Evolutionary conservation across 2,888 invertebrate species (phyloP).

Genomic region (Shargacucullia verbasci): DNA sequence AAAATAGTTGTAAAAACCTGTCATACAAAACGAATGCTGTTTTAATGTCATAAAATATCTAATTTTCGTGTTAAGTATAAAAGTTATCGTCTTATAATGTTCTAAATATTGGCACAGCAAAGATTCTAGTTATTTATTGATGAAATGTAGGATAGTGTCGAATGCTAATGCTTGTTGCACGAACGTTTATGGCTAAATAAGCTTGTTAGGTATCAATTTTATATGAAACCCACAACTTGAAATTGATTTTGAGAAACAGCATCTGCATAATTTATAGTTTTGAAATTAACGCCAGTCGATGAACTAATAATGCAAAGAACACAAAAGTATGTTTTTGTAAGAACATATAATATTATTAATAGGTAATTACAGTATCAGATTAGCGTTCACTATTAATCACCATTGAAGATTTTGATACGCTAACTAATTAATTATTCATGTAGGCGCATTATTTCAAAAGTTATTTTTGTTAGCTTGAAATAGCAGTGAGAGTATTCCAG

Average conservation of each 20-base stretch:
- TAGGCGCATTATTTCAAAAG: no score
- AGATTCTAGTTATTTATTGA: constrained; percentile 12
- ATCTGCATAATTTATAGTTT: background rate
- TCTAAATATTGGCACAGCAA: constrained; percentile 16
- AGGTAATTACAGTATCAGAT: no score
- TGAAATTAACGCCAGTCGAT: background rate
- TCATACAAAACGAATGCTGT: constrained; percentile 23
- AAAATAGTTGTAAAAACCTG: constrained; percentile 35
- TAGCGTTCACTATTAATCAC: no score
- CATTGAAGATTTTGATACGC: no score
- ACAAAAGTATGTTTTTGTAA: no score
- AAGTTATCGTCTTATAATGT: constrained; percentile 15
- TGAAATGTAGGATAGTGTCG: background rate
- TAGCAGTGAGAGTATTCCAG: no score
- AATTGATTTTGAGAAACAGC: background rate
- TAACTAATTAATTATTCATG: no score
- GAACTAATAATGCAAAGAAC: background rate
- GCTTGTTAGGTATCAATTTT: background rate
- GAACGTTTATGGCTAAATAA: background rate
- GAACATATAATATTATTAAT: no score
- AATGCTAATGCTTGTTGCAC: background rate
- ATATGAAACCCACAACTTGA: constrained; percentile 3
- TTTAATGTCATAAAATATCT: constrained; percentile 23
- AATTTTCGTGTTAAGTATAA: constrained; percentile 23
- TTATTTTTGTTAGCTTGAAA: no score